Percentiles rank a stretch among this genome's conserved stretches.
phyloP scores from a whole-genome alignment of 2,113 vertebrate species.

The Dicrurus megarhynchus region DNA sequence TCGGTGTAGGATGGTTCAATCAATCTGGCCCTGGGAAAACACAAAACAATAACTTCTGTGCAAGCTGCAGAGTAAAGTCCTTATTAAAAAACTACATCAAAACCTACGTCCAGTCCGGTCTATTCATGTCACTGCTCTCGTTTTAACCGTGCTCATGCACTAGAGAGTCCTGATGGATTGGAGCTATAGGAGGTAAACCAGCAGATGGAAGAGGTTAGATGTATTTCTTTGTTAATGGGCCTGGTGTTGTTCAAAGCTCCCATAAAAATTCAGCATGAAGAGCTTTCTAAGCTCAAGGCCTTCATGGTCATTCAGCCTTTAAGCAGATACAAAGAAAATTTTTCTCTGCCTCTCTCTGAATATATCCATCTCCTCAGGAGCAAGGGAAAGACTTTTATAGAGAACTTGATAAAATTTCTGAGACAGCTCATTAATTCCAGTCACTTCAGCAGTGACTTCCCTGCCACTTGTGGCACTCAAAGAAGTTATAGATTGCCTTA shows the following conservation, averaged over 20 bases:
- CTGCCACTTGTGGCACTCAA: neutral
- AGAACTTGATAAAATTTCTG: neutral
- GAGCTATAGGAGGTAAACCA: conserved; percentile 13
- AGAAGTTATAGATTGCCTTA: neutral
- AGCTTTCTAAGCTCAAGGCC: neutral
- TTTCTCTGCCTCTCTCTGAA: conserved; percentile 1
- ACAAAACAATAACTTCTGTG: neutral
- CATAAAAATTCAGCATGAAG: neutral
- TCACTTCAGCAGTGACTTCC: neutral
- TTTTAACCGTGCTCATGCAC: neutral
- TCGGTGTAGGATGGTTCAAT: neutral
- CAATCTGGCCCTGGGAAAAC: neutral
- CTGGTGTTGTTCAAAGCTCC: neutral
- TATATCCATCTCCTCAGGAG: neutral
- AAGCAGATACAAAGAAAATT: conserved; percentile 6
- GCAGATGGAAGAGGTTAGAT: conserved; percentile 16
- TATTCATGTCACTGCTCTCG: neutral
- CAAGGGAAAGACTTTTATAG: neutral
- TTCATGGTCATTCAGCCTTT: conserved; percentile 19
- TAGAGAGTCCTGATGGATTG: neutral
- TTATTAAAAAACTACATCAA: conserved; percentile 38
- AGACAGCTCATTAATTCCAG: conserved; percentile 20
- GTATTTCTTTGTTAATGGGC: conserved; percentile 10
- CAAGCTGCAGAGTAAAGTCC: neutral
- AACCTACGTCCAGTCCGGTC: neutral